Evolutionary conservation across 1,140 invertebrate species (phyloP), one percentile per base, ranked within the genome.

Genomic region (Drosophila quadrilineata): DNA sequence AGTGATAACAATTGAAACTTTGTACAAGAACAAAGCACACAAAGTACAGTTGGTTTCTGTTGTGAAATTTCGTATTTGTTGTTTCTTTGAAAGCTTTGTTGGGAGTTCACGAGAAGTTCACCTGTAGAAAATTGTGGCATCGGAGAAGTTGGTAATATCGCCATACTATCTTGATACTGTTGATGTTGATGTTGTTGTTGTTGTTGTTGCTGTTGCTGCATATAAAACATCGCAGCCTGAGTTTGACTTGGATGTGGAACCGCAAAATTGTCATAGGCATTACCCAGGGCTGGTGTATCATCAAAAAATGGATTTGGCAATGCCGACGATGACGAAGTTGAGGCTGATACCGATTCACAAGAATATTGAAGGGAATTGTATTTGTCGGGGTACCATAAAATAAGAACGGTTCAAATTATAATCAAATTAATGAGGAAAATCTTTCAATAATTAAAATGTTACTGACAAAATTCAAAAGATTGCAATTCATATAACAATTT

Each of bases 241-340:
- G 41, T 53, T 19, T 67, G 63, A 12, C 60, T 52, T n/a, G 29
- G 59, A 5, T 45, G 50, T 52, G 56, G 74, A 31, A 68, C 68
- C 71, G 59, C 53, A 69, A 66, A 75, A 67, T 52, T 69, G 16
- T 22, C 67, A 70, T 29, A 50, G 45, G 49, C 48, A 72, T 33
- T 31, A 46, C 41, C 38, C 29, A 22, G 33, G 17, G 29, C 33
- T 66, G 40, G 75, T 60, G 71, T 68, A 41, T 84, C 74, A 62
- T 89, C 87, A 21, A 82, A 88, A 76, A 89, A 89, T 41, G 87
- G 87, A 82, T 89, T 89, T 67, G 87, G 82, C 64, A 89, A 76
- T 3, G 22, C 19, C 9, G 36, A 40, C 17, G 36, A 31, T n/a
- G 60, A 63, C 22, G 22, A 33, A 14, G 56, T 59, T 24, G 21